Conservation (phyloP, 1,140 invertebrate genomes). For the Atta texana region DNA sequence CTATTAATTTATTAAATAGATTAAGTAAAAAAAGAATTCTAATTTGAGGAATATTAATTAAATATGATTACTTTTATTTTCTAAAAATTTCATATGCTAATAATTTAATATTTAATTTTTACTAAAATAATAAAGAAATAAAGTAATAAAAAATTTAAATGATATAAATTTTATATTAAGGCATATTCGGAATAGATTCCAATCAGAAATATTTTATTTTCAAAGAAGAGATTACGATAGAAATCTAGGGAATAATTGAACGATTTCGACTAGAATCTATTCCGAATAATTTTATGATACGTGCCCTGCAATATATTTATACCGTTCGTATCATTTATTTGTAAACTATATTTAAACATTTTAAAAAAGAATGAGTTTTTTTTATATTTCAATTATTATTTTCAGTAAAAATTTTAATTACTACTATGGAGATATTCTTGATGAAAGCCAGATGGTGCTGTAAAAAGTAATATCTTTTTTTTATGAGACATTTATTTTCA, state of each 20-base stretch:
- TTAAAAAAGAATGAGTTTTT: not conserved
- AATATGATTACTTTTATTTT: not conserved
- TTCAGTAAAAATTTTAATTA: constrained; percentile 41
- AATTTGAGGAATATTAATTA: not conserved
- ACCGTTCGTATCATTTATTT: not conserved
- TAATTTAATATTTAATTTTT: too few species aligned
- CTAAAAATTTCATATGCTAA: not conserved
- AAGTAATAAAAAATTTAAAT: too few species aligned
- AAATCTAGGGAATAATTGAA: too few species aligned
- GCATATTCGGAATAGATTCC: too few species aligned
- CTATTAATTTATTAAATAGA: constrained; percentile 8
- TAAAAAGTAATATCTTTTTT: constrained; percentile 64
- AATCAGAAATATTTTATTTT: too few species aligned
- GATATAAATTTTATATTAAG: too few species aligned
- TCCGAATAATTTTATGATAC: too few species aligned
- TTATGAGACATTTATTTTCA: constrained; percentile 32
- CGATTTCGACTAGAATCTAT: too few species aligned
- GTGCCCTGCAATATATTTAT: not conserved
- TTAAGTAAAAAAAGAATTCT: not conserved
- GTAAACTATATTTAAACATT: not conserved
- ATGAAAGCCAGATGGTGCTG: constrained; percentile 20
- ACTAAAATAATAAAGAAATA: too few species aligned
- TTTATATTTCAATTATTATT: constrained; percentile 24
- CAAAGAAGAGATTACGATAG: too few species aligned
- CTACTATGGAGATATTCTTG: not conserved